These are phyloP conservation scores for Mus pahari DNA, from an alignment of 2,113 vertebrate genomes.

Conservation along the genomic window DNA sequence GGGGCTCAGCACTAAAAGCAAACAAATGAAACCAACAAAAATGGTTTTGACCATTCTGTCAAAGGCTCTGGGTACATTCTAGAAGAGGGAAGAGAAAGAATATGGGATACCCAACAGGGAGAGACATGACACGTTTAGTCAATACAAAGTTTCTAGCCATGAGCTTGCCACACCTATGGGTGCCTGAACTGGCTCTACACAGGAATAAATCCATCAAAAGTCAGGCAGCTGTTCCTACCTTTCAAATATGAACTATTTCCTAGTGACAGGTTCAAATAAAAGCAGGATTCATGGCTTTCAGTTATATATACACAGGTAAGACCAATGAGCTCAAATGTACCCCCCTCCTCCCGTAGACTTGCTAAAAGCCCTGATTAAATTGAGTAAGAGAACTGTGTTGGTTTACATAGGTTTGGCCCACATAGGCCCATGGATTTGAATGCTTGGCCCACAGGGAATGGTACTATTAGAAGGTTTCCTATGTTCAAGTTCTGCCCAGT, in stretches of 20 bases:
- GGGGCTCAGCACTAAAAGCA: not conserved
- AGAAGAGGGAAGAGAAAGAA: not conserved
- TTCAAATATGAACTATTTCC: not conserved
- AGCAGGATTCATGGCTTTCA: not conserved
- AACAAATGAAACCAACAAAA: no score
- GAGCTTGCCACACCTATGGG: not conserved
- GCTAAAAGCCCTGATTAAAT: not conserved
- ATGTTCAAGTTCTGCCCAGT: no score
- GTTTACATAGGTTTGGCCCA: no score
- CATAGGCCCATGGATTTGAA: no score
- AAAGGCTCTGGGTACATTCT: not conserved
- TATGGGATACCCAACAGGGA: not conserved
- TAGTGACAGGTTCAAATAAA: not conserved
- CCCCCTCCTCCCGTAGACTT: not conserved
- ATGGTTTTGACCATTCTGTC: not conserved
- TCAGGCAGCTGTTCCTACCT: not conserved
- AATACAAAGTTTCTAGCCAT: not conserved
- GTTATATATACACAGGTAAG: not conserved
- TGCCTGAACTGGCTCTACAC: not conserved
- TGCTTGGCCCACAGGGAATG: no score
- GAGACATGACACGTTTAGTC: not conserved
- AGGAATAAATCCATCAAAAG: not conserved
- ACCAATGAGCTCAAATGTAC: not conserved
- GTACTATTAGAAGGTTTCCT: no score
- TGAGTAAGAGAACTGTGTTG: not conserved